Evolutionary conservation across 1,140 invertebrate species (phyloP), one percentile per base, ranked within the genome.

Genomic region (Heliothis virescens): DNA sequence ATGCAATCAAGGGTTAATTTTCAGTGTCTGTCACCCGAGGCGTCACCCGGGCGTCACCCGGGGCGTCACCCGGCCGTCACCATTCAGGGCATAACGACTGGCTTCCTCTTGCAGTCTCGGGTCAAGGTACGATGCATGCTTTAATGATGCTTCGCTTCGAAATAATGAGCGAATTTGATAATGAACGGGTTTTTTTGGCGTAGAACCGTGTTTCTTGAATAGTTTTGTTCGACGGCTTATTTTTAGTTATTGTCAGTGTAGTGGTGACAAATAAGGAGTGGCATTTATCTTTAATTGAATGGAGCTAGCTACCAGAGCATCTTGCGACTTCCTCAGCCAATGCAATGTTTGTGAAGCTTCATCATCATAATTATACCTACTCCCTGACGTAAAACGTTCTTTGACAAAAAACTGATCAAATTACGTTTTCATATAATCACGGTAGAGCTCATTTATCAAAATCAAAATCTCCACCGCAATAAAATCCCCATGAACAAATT

Each of bases 1-100:
- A 41, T 34, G 71, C 86, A 87, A 87, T 87, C 87, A 87, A 85
- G 85, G 85, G 86, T 90, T 89, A 89, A 89, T 87, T 85, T 85
- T 76, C 77, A 83, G 80, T 53, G 79, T 74, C 84, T 80, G 79
- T 85, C 86, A 83, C 84, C 83, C 84, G 63, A 59, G 82, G 85
- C 85, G 74, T 67, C 80, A 41, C 34, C 34, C 34, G 34, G 50
- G 34, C 72, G 81, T 67, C 76, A 83, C 79, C 67, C 79, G 80
- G 80, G 82, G 83, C 82, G 80, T 48, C 63, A 41, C 34, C 4
- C 3, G 34, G 34, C 55, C 55, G 63, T 67, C 63, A 18, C 34
- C 34, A 65, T 21, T 52, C 48, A 26, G 21, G 77, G 48, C 21
- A 15, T 87, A 87, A 87, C 85, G 86, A 89, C 72, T 74, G 71